Percentiles rank a stretch among this genome's conserved stretches.
phyloP scores from a whole-genome alignment of 1,140 invertebrate species.

The Drosophila santomea region DNA sequence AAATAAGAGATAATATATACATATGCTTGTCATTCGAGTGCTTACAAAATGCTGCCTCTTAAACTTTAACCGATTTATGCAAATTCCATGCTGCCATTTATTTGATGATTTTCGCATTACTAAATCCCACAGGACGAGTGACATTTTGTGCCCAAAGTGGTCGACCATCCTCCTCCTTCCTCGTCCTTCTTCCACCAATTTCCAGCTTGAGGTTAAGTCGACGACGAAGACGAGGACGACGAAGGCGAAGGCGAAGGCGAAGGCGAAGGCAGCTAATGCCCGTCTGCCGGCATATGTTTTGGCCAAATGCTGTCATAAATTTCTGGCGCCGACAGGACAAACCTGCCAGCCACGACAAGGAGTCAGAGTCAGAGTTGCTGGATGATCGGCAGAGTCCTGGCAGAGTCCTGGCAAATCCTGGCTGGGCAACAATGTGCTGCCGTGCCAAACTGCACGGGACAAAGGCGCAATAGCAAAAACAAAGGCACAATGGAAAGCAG shows the following conservation, averaged over 20 bases:
- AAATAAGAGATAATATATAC: too few species aligned
- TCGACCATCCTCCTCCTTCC: neutral
- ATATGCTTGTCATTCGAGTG: too few species aligned
- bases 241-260: too few species aligned
- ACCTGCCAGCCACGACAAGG: conserved; percentile 16
- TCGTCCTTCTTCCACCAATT: neutral
- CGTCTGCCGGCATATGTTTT: conserved; percentile 78
- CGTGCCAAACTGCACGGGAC: conserved; percentile 51
- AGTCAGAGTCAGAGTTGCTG: neutral
- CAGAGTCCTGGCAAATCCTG: conserved; percentile 23
- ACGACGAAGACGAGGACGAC: neutral
- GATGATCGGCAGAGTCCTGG: conserved; percentile 11
- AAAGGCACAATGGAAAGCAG: conserved; percentile 45
- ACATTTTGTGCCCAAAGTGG: conserved; percentile 3
- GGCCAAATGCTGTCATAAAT: conserved; percentile 81
- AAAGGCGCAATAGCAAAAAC: conserved; percentile 56
- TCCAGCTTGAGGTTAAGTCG: conserved; percentile 17
- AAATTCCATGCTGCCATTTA: conserved; percentile 11
- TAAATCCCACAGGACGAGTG: neutral
- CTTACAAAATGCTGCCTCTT: too few species aligned
- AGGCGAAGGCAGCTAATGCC: conserved; percentile 70
- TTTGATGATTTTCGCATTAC: conserved; percentile 30
- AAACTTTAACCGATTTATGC: neutral
- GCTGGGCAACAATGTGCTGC: conserved; percentile 74
- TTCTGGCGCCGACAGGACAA: conserved; percentile 54